A percentile compares a stretch with the other conserved stretches of the same genome.
Conservation (phyloP, 2,797 vertebrate genomes). For the Syngnathus rostellatus region DNA sequence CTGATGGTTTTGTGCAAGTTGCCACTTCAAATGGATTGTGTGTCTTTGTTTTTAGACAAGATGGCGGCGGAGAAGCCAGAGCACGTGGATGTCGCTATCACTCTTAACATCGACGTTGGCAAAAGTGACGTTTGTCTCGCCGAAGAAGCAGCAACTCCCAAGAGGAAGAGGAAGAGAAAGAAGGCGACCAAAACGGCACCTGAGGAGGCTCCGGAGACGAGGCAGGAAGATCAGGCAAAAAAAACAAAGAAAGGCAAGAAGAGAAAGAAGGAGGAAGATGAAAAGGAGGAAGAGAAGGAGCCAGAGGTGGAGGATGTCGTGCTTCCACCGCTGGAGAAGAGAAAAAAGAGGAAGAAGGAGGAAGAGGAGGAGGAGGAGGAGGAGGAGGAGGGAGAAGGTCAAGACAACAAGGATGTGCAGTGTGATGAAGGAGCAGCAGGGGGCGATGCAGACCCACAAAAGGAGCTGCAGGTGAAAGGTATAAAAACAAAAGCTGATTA, state of each 20-base stretch:
- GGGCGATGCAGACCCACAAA: conserved; percentile 16
- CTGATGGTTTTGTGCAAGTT: background rate
- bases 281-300: conserved; percentile 19
- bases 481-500: background rate
- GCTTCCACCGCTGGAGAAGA: conserved; percentile 4
- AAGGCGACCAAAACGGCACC: conserved; percentile 17
- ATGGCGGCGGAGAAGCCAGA: background rate
- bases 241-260: conserved; percentile 43
- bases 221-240: conserved; percentile 1
- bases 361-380: conserved; percentile 21
- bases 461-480: conserved; percentile 16
- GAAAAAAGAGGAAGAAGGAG: conserved; percentile 21
- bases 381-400: conserved; percentile 15
- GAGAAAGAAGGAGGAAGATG: conserved; percentile 30
- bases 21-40: background rate
- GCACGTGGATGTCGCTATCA: background rate
- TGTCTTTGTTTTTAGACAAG: background rate
- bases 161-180: conserved; percentile 50
- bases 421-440: conserved; percentile 33
- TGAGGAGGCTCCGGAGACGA: background rate
- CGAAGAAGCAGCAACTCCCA: conserved; percentile 4
- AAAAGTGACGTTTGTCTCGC: background rate
- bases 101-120: background rate
- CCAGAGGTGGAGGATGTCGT: conserved; percentile 14
- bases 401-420: conserved; percentile 8